Base-by-base conservation (phyloP, 2,797 vertebrate genomes). In the Xiphorhynchus erythropygius region DNA sequence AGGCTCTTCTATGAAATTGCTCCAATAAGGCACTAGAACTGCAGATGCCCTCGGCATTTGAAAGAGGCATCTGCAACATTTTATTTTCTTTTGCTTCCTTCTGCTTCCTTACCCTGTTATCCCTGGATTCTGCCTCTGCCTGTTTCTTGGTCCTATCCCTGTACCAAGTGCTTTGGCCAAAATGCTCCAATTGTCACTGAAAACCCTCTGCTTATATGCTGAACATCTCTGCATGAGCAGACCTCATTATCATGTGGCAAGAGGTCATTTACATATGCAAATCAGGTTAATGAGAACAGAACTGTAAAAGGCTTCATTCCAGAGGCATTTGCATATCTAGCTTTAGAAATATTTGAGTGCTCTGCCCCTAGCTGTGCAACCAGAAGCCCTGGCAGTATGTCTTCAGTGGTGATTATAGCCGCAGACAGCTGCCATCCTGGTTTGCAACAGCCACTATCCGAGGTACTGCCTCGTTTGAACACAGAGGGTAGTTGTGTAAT, bases 191-290 rank as follows among this genome's bases (percentile, higher is more conserved):
- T 73, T 91, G 83, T 70, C 82, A 84, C 76, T 84, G 85, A 91
- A 95, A 96, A 84, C 67, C 33, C 79, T 94, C 83, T 95, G 55
- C 89, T 94, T 96, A 69, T 89, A 93, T 55, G 76, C 94, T 88
- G 96, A 96, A 92, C 83, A 94, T 92, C 95, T 96, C 94, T 93
- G 93, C 93, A 94, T 91, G 94, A 96, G 79, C 94, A 96, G 91
- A 89, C 80, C 91, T 96, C 91, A 94, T 97, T 97, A 96, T 89
- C 80, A 94, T 97, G 94, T 96, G 94, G 95, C 95, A 96, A 96
- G 83, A 91, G 96, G 94, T 97, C 91, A 97, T 97, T 96, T 97
- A 95, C 96, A 96, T 97, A 97, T 96, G 95, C 95, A 97, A 95
- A 97, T 96, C 85, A 91, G 91, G 96, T 96, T 96, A 97, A 97